Percentiles rank a stretch among this genome's conserved stretches.
phyloP scores from a whole-genome alignment of 2,113 vertebrate species.

The Notothenia rossii region DNA sequence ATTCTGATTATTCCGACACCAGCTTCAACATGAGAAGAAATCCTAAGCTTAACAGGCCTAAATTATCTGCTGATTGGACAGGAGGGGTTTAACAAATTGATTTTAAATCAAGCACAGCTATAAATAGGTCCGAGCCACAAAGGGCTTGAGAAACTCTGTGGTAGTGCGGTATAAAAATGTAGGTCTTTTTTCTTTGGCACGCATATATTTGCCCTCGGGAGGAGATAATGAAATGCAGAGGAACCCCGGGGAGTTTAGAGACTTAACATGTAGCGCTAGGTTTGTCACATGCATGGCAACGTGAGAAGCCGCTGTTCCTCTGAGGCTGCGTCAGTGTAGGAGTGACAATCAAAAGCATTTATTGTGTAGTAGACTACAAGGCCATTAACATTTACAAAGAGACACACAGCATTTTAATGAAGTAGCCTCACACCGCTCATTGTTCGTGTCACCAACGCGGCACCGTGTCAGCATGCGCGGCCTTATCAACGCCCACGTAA shows the following conservation, averaged over 20 bases:
- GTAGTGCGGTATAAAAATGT: neutral
- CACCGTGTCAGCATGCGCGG: constrained; percentile 78
- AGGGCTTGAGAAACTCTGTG: neutral
- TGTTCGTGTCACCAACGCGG: constrained; percentile 65
- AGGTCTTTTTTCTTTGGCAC: neutral
- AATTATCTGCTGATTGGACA: neutral
- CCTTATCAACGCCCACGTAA: constrained; percentile 35
- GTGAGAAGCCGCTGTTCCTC: constrained; percentile 46
- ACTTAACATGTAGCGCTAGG: neutral
- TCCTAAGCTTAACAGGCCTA: neutral
- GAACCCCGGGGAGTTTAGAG: constrained; percentile 2
- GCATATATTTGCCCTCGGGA: constrained; percentile 1
- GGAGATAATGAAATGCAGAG: neutral
- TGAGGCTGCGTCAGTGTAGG: constrained; percentile 41
- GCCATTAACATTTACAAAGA: neutral
- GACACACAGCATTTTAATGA: constrained; percentile 17
- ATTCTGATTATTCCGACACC: no score
- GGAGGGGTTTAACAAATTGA: neutral
- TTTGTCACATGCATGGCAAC: constrained; percentile 31
- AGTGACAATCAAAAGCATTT: constrained; percentile 62
- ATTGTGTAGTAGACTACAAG: constrained; percentile 13
- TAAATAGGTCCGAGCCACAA: neutral
- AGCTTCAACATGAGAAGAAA: neutral
- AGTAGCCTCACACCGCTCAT: constrained; percentile 32
- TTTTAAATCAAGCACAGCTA: neutral